Evolutionary conservation across 35 echinoderm and acorn worm species (phyloP), one percentile per base, ranked within the genome.

Genomic region (Eucidaris tribuloides): DNA sequence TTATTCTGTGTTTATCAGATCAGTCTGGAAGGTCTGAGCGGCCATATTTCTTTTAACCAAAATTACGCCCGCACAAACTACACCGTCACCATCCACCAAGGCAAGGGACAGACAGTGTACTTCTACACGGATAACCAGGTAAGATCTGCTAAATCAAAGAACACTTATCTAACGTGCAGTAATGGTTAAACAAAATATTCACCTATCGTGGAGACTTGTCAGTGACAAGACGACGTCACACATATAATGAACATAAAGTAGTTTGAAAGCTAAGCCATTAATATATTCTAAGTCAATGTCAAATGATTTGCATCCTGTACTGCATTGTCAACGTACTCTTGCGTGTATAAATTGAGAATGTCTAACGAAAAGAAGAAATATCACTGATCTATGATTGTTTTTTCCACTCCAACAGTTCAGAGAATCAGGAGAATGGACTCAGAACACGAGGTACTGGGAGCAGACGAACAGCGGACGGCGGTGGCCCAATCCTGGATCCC

Each of bases 21-120:
- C 41, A 84, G 40, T 33, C 86, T 97, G 58, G 94, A 92, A 46
- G 94, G 94, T 32, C 50, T 97, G 66, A 97, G 85, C 71, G 94
- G 94, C 19, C 68, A 82, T 15, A 41, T 97, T 2, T 45, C 83
- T 46, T 97, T 97, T 29, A 61, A 97, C 39, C 6, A 82, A 0
- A 74, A 35, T 4, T 87, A 82, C 14, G 65, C 88, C 37, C 81
- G 94, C 23, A 78, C 81, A 14, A 92, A 92, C 63, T 97, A 97
- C 83, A 91, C 94, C 23, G 82, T 97, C 32, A 81, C 84, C 19
- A 57, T 97, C 37, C 89, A 89, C 62, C 89, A 89, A 65, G 94
- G 94, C 9, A 92, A 97, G 62, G 89, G 90, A 23, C 45, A 74
- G 45, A 92, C 94, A 0, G 92, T 94, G 3, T 94, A 60, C 27